These are phyloP conservation scores for Leucozona laternaria DNA, from an alignment of 2,888 invertebrate genomes.

Conservation along the genomic window DNA sequence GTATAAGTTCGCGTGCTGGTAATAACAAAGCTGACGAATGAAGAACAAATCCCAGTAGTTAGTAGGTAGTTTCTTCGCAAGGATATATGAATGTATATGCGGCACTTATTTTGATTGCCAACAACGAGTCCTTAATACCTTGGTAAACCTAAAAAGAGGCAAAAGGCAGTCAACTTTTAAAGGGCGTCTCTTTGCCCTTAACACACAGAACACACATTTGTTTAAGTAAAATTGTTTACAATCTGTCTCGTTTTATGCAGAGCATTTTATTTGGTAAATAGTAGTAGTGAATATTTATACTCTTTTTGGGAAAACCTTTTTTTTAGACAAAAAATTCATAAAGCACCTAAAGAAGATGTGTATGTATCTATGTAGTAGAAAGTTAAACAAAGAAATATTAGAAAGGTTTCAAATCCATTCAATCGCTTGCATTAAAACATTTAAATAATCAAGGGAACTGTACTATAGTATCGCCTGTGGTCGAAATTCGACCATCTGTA, in stretches of 20 bases:
- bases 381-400: no score
- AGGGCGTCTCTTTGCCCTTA: not conserved
- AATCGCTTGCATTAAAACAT: no score
- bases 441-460: no score
- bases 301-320: no score
- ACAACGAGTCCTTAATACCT: conserved; percentile 44
- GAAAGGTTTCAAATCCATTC: no score
- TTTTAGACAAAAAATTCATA: no score
- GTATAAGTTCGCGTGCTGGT: conserved; percentile 60
- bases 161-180: not conserved
- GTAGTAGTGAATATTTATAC: no score
- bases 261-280: no score
- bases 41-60: conserved; percentile 44
- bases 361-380: no score
- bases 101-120: conserved; percentile 63
- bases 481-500: no score
- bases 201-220: conserved; percentile 18
- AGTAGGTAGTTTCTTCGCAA: conserved; percentile 20
- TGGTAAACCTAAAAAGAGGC: conserved; percentile 22
- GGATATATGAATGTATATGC: conserved; percentile 44
- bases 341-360: no score
- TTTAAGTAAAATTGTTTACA: conserved; percentile 31
- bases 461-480: no score
- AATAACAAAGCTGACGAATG: conserved; percentile 57
- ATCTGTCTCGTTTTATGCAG: not conserved